A percentile compares a stretch with the other conserved stretches of the same genome.
These are phyloP conservation scores for Tetragonisca angustula DNA, from an alignment of 2,888 invertebrate species.

Conservation along the genomic window DNA sequence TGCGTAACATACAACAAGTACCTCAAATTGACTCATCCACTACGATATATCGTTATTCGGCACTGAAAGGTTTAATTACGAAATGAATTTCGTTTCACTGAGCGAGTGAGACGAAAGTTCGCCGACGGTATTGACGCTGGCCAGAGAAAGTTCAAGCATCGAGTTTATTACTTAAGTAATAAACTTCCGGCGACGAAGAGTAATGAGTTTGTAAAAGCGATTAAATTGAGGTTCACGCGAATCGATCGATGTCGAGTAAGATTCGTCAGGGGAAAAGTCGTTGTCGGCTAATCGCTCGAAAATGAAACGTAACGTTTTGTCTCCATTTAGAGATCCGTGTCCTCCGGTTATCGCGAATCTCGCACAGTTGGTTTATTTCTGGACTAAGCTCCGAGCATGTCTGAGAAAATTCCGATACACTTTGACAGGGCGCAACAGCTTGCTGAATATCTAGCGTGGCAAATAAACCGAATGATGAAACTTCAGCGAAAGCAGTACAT, in stretches of 20 bases:
- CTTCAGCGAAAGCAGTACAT: constrained; percentile 11
- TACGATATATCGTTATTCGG: no score
- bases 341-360: constrained; percentile 1
- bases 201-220: background rate
- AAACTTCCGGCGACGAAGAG: background rate
- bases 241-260: background rate
- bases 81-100: background rate
- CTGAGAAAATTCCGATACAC: constrained; percentile 30
- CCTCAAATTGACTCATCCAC: no score
- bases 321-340: background rate
- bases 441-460: constrained; percentile 42
- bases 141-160: background rate
- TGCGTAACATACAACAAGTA: no score
- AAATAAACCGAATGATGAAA: constrained; percentile 51
- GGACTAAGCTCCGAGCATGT: background rate
- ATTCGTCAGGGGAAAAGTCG: background rate
- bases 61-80: background rate
- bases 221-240: constrained; percentile 1
- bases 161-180: background rate
- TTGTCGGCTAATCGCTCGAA: background rate
- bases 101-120: background rate
- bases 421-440: constrained; percentile 56
- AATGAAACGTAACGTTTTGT: background rate
- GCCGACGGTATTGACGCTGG: background rate
- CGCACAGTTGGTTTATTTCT: constrained; percentile 33